Percentiles rank a stretch among this genome's conserved stretches.
These are phyloP conservation scores for Gasterosteus nipponicus DNA, from an alignment of 2,113 vertebrate species.

Conservation along the genomic window DNA sequence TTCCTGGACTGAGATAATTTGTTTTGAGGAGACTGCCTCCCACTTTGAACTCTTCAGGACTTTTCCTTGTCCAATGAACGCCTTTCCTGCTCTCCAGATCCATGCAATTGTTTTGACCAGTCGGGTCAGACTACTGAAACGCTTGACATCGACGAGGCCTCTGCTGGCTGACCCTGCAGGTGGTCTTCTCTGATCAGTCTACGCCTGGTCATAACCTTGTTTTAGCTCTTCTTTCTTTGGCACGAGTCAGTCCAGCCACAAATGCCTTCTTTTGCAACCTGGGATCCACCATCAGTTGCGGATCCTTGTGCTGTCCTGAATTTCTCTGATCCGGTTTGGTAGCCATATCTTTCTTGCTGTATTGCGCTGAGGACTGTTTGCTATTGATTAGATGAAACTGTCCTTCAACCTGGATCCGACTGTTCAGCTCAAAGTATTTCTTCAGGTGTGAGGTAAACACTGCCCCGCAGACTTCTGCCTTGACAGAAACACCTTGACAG, in stretches of 20 bases:
- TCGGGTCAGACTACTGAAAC: neutral
- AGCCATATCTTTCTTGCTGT: conserved; percentile 15
- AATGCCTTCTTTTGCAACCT: neutral
- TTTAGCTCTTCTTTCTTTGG: neutral
- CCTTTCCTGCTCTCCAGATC: conserved; percentile 8
- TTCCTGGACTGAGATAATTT: too few species aligned
- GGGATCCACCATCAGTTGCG: conserved; percentile 30
- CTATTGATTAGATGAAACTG: conserved; percentile 45
- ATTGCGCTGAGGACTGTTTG: conserved; percentile 30
- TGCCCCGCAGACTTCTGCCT: conserved; percentile 35
- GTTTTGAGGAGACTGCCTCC: too few species aligned
- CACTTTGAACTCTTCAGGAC: too few species aligned
- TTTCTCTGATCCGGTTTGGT: conserved; percentile 41
- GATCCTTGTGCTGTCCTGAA: neutral
- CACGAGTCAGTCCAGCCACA: neutral
- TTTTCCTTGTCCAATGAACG: neutral
- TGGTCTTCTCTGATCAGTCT: neutral
- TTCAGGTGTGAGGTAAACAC: conserved; percentile 29
- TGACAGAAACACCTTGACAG: neutral
- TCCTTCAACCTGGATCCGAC: neutral
- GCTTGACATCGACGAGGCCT: neutral
- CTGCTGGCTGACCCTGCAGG: neutral
- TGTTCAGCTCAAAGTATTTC: conserved; percentile 34
- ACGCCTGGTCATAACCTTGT: too few species aligned
- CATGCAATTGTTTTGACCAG: neutral